Conservation (phyloP, 2,113 vertebrate genomes). For the Corapipo altera region DNA sequence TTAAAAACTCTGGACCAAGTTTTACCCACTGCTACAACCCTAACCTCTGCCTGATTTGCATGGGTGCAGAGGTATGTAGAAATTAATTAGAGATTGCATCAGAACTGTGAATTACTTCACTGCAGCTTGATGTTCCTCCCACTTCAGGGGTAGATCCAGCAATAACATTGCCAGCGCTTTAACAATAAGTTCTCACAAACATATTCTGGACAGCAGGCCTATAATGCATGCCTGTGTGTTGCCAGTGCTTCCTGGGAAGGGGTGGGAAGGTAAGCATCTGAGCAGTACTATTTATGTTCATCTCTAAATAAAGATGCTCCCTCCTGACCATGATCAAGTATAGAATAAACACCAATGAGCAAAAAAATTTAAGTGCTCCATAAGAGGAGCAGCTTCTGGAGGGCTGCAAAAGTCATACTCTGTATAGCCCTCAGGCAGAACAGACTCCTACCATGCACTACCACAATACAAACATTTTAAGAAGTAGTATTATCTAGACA, state of each 20-base stretch:
- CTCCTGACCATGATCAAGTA: not conserved
- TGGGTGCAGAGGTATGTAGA: not conserved
- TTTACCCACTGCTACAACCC: not conserved
- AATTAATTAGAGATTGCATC: not conserved
- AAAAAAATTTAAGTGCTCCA: not conserved
- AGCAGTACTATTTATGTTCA: not conserved
- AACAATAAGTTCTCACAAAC: not conserved
- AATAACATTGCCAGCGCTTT: not conserved
- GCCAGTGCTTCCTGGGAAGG: not conserved
- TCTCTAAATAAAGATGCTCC: constrained; percentile 15
- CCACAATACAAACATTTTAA: not conserved
- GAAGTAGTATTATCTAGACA: not conserved
- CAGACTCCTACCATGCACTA: accelerated
- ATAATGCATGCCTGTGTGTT: not conserved
- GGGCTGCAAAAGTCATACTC: not conserved
- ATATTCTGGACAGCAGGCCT: not conserved
- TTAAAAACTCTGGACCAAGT: not conserved
- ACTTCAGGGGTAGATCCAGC: not conserved
- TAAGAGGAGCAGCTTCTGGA: not conserved
- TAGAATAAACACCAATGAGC: not conserved
- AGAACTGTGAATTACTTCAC: not conserved
- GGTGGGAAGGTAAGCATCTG: not conserved
- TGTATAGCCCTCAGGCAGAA: not conserved
- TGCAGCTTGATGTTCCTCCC: not conserved
- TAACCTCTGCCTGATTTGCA: not conserved